Evolutionary conservation across 2,113 vertebrate genomes (phyloP).

Genomic region (Aspiorhynchus laticeps): DNA sequence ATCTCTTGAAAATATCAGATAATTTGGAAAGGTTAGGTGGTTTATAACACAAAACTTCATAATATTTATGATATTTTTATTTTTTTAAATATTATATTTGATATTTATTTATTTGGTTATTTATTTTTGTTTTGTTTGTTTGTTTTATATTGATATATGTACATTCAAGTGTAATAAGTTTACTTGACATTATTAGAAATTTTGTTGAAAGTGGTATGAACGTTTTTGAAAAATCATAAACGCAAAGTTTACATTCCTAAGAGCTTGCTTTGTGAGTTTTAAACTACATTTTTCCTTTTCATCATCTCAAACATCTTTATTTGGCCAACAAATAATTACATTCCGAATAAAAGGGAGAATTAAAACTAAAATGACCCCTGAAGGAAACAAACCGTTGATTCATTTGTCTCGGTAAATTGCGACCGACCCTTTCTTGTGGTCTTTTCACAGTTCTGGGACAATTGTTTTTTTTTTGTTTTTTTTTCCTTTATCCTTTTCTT

Average conservation of each 20-base stretch:
- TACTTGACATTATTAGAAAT: background rate
- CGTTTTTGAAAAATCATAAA: background rate
- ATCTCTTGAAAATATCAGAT: too few species aligned
- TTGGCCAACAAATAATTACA: background rate
- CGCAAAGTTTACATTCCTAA: background rate
- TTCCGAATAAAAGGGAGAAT: background rate
- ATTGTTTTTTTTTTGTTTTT: conserved; percentile 17
- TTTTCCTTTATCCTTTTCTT: conserved; percentile 8
- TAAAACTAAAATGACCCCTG: background rate
- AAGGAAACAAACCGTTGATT: background rate
- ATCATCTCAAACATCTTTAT: background rate
- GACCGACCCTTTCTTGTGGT: background rate
- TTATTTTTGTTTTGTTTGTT: background rate
- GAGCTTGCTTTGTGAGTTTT: background rate
- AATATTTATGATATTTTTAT: background rate
- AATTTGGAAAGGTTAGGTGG: too few species aligned
- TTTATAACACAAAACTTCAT: too few species aligned
- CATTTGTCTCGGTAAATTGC: background rate
- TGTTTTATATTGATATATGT: too few species aligned
- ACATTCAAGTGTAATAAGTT: background rate
- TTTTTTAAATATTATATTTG: background rate
- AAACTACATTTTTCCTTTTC: background rate
- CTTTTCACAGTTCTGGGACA: background rate
- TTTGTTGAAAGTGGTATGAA: background rate
- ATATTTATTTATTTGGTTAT: background rate